phyloP scores from a whole-genome alignment of 2,113 vertebrate genomes.

The Carassius carassius region DNA sequence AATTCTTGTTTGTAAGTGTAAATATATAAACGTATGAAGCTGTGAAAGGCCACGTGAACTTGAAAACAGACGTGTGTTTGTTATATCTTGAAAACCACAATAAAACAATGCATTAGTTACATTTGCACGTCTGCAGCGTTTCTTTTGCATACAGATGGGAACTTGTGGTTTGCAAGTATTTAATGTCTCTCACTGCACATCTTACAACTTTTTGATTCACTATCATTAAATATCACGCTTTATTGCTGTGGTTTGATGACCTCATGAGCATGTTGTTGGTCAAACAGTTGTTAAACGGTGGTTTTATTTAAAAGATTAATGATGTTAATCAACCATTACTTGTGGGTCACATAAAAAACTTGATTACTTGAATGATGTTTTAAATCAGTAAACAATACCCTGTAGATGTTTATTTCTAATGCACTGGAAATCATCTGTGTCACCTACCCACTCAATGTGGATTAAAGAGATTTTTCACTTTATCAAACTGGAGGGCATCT shows the following conservation, averaged over 20 bases:
- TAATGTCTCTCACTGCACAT: neutral
- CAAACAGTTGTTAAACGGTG: neutral
- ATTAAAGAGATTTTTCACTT: too few species aligned
- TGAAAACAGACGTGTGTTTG: constrained; percentile 61
- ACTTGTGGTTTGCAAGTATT: neutral
- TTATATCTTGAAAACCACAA: constrained; percentile 61
- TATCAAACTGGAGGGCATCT: too few species aligned
- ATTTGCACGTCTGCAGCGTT: neutral
- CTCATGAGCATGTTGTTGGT: neutral
- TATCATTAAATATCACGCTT: neutral
- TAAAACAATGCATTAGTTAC: constrained; percentile 35
- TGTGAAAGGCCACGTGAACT: constrained; percentile 68
- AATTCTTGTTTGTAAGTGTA: constrained; percentile 60
- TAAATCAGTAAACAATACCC: neutral
- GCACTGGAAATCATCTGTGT: too few species aligned
- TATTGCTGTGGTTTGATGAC: neutral
- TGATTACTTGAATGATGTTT: neutral
- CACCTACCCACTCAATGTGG: too few species aligned
- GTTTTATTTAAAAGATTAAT: neutral
- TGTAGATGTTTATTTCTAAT: too few species aligned
- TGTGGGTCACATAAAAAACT: neutral
- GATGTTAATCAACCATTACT: neutral
- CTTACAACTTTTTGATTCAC: neutral
- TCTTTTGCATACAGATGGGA: neutral
- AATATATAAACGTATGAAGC: constrained; percentile 59